These are phyloP conservation scores for Metaphire vulgaris DNA, from an alignment of 1,140 invertebrate species.

Conservation along the genomic window DNA sequence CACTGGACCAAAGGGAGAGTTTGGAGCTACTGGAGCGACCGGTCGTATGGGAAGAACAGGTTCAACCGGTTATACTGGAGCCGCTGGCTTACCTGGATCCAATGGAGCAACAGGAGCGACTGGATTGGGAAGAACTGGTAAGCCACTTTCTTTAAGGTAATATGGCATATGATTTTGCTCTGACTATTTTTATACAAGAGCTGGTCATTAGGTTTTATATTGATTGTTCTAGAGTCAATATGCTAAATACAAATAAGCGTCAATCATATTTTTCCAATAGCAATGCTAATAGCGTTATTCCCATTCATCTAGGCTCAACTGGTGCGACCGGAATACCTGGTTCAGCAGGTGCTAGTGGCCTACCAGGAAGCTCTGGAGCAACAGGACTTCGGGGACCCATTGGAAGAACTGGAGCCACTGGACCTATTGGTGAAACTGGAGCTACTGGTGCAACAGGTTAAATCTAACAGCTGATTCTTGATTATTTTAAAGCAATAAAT, in stretches of 20 bases:
- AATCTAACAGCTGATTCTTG: too few species aligned
- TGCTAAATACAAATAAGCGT: too few species aligned
- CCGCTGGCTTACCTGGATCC: constrained; percentile 22
- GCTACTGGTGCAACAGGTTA: constrained; percentile 9
- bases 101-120: constrained; percentile 32
- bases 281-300: too few species aligned
- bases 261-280: too few species aligned
- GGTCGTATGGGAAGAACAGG: background rate
- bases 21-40: constrained; percentile 3
- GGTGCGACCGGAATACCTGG: constrained; percentile 8
- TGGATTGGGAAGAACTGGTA: constrained; percentile 11
- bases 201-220: too few species aligned
- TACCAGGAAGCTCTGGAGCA: background rate
- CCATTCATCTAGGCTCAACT: background rate
- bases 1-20: constrained; percentile 9
- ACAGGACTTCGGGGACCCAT: background rate
- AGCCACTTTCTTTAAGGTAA: too few species aligned
- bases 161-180: too few species aligned
- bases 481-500: too few species aligned
- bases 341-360: too few species aligned
- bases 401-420: constrained; percentile 10
- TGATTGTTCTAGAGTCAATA: too few species aligned
- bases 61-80: constrained; percentile 30
- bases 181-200: too few species aligned
- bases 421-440: background rate